Percentiles rank a stretch among this genome's conserved stretches.
Conservation (phyloP, 2,888 invertebrate genomes). For the Drosophila pseudotakahashii region DNA sequence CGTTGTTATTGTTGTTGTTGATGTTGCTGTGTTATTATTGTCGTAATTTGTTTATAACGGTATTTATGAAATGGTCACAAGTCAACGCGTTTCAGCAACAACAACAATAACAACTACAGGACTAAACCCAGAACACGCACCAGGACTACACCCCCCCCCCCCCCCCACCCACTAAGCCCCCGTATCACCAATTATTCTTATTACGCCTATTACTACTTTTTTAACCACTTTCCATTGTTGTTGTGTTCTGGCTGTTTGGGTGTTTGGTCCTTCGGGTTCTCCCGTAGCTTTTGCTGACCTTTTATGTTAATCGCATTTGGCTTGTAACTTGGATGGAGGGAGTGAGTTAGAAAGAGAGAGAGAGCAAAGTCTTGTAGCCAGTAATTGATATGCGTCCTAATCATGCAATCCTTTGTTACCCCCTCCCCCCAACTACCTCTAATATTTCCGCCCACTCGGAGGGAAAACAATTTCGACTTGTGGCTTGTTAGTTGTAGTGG, state of each 20-base stretch:
- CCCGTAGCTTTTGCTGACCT: conserved; percentile 61
- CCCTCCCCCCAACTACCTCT: background rate
- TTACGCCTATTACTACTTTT: conserved; percentile 77
- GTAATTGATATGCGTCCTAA: conserved; percentile 82
- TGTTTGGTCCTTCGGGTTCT: conserved; percentile 11
- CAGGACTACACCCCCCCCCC: conserved; percentile 19
- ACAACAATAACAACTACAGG: conserved; percentile 13
- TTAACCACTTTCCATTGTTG: conserved; percentile 63
- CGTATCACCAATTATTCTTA: conserved; percentile 78
- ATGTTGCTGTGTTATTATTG: conserved; percentile 68
- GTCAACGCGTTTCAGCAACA: conserved; percentile 74
- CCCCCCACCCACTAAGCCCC: conserved; percentile 34
- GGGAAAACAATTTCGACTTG: conserved; percentile 37
- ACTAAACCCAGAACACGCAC: conserved; percentile 58
- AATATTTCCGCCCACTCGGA: conserved; percentile 1
- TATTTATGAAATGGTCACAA: conserved; percentile 83
- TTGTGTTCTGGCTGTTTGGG: conserved; percentile 28
- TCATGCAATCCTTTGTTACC: conserved; percentile 75
- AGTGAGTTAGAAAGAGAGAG: background rate
- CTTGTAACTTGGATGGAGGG: conserved; percentile 28
- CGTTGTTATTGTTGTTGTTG: conserved; percentile 41
- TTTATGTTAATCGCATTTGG: conserved; percentile 77
- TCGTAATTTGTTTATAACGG: conserved; percentile 80
- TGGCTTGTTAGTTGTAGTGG: conserved; percentile 41
- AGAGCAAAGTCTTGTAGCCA: conserved; percentile 75